Conservation (phyloP, 2,113 vertebrate species). For the Hippoglossus stenolepis region DNA sequence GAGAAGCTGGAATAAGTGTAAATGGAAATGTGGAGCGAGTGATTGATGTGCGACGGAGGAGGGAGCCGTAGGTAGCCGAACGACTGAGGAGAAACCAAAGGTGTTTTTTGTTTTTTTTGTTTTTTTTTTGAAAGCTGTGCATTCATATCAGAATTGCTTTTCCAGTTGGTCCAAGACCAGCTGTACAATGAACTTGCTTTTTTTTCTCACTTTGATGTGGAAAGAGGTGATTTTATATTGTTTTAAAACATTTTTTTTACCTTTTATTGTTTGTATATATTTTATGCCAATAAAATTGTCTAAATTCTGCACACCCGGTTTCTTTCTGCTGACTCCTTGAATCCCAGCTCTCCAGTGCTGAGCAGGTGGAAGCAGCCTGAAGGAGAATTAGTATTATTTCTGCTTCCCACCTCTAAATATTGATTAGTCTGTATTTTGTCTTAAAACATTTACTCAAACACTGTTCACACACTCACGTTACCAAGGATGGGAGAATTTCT, state of each 20-base stretch:
- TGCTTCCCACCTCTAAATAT: neutral
- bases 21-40: constrained; percentile 67
- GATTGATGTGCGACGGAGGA: constrained; percentile 67
- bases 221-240: constrained; percentile 28
- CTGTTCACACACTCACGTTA: neutral
- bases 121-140: constrained; percentile 26
- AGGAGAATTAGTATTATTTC: too few relatives aligned
- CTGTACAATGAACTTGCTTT: constrained; percentile 16
- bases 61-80: constrained; percentile 54
- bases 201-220: constrained; percentile 2
- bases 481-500: too few relatives aligned
- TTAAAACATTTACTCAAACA: too few relatives aligned
- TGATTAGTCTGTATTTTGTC: neutral
- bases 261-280: constrained; percentile 59
- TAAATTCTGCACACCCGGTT: constrained; percentile 10
- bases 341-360: too few relatives aligned
- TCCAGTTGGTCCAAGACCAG: constrained; percentile 9
- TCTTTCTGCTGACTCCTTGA: too few relatives aligned
- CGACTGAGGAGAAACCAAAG: constrained; percentile 50
- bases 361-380: too few relatives aligned
- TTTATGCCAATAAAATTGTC: constrained; percentile 72
- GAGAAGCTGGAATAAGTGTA: constrained; percentile 64
- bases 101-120: constrained; percentile 45
- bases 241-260: constrained; percentile 41
- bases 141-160: constrained; percentile 39